These are phyloP conservation scores for Heteronetta atricapilla DNA, from an alignment of 2,113 vertebrate species.

Conservation along the genomic window DNA sequence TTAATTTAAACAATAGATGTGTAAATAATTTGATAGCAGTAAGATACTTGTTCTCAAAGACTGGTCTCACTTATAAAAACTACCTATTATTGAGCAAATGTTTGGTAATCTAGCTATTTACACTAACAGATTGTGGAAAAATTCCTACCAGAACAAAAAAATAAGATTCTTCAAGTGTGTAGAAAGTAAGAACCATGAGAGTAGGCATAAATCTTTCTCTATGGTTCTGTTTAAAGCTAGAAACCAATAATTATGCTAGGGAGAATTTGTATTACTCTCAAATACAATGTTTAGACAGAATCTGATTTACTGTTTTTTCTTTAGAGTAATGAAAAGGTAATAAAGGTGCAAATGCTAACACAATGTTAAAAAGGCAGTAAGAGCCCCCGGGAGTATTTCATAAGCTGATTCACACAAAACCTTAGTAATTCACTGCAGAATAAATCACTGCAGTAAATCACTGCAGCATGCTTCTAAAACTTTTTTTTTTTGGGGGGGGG, in stretches of 20 bases:
- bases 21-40: background rate
- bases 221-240: background rate
- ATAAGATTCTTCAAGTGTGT: background rate
- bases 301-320: slow-evolving; percentile 21
- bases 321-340: background rate
- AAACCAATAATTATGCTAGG: background rate
- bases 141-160: background rate
- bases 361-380: background rate
- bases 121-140: background rate
- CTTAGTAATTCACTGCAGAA: background rate
- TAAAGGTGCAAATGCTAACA: slow-evolving; percentile 8
- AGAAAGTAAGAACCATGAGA: background rate
- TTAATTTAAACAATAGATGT: background rate
- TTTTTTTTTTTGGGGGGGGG: background rate
- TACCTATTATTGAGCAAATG: background rate
- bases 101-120: background rate
- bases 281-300: background rate
- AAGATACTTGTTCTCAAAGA: background rate
- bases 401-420: background rate
- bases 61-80: background rate
- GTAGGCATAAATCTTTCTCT: background rate
- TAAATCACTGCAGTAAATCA: background rate
- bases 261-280: background rate
- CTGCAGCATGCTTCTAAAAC: background rate
- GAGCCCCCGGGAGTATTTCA: background rate